Evolutionary conservation across 2,797 vertebrate genomes (phyloP), one percentile per base, ranked within the genome.

Genomic region (Gallinago nigripennis): DNA sequence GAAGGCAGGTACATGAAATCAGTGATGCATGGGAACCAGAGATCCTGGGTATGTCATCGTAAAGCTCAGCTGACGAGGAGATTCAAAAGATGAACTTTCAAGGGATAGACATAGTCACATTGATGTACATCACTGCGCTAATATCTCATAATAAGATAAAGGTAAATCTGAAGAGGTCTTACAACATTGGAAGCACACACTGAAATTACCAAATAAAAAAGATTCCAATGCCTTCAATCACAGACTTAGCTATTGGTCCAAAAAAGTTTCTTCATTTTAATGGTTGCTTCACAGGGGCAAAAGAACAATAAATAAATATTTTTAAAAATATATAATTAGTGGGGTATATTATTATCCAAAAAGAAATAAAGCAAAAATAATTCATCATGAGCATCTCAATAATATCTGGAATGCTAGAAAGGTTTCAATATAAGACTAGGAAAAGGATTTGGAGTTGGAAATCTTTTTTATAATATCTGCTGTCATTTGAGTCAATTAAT

Each of bases 401-500:
- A 92, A 54, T n/a, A 51, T 39, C 16, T n/a, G 30, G 9, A 71
- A 19, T 81, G 20, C 27, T 72, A 88, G 33, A 90, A 88, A 88
- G 16, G 8, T 76, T 82, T 72, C 45, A 12, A 4, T 53, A 9
- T 37, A 45, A 11, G 48, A 64, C 17, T 68, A 79, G 19, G 35
- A 63, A 64, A 91, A 94, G 4, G 7, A 68, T 69, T 90, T 71
- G 17, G n/a, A 58, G 19, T 35, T 70, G 37, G 45, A 81, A 81
- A 78, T 63, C 16, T 61, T 81, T 88, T 91, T 86, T 66, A 33
- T 77, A 51, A 61, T 61, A 77, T 89, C 68, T 91, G 84, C 70
- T 93, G n/a, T 73, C 66, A 95, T 96, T 95, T 96, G 57, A 86
- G 95, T 97, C 94, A 96, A 94, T 97, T 97, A 97, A 97, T 94